Conservation (phyloP, 2,113 vertebrate species). For the Mobula birostris region DNA sequence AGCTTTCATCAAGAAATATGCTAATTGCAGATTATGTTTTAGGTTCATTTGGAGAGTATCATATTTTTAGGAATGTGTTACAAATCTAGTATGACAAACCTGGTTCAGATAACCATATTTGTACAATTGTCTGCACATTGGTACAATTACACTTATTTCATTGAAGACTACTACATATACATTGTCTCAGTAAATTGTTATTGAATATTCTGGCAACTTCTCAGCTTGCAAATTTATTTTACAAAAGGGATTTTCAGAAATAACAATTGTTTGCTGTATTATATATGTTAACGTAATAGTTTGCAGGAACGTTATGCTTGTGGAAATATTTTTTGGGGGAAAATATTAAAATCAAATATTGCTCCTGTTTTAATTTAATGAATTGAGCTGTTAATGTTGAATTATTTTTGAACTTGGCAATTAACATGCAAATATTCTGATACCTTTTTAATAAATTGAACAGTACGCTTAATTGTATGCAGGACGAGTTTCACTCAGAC, state of each 20-base stretch:
- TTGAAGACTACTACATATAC: not conserved
- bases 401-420: constrained; percentile 71
- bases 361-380: not conserved
- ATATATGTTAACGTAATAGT: not conserved
- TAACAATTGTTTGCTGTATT: not conserved
- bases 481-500: constrained; percentile 95
- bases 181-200: not conserved
- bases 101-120: not conserved
- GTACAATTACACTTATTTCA: not conserved
- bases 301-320: not conserved
- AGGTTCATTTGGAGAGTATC: not conserved
- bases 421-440: constrained; percentile 99
- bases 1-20: not conserved
- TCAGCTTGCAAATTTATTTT: not conserved
- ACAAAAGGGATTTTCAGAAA: not conserved
- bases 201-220: not conserved
- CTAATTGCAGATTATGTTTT: not conserved
- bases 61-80: not conserved
- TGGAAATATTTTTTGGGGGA: not conserved
- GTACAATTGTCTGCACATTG: not conserved
- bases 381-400: not conserved
- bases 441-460: constrained; percentile 99
- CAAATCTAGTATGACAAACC: not conserved
- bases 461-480: constrained; percentile 92
- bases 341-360: not conserved